Base-by-base conservation (phyloP, 2,888 invertebrate species). In the Shargacucullia verbasci region DNA sequence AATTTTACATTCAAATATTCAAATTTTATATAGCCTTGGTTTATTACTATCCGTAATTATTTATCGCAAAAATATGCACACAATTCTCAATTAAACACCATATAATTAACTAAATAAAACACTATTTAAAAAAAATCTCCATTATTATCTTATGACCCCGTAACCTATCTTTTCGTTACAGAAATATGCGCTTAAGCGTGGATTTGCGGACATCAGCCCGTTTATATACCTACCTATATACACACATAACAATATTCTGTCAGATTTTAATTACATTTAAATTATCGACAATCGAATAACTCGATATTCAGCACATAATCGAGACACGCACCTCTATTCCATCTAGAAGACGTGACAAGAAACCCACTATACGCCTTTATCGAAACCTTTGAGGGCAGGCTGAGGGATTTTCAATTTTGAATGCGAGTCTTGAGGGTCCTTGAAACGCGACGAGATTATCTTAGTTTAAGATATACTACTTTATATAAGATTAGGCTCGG, bases 371-470 rank as follows among this genome's bases (percentile, higher is more conserved):
- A 69, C 59, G 70, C 57, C 77, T 73, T 73, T 81, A 78, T 69
- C 70, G 67, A 74, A 72, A 74, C 81, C 81, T 81, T 79, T 75
- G 76, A 81, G 70, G 64, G 70, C 70, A 65, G 69, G 68, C 60
- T 49, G 63, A 79, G 49, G 57, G 71, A 78, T 79, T 82, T 81
- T 78, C 79, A 81, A 82, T 82, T 81, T 81, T 73, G 78, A 79
- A 70, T 79, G 70, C 69, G 79, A 79, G 76, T 81, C 75, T 73
- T 55, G 70, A 81, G 74, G 70, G 73, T 69, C 69, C 72, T 70
- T 65, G 63, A 67, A 65, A 80, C 82, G 81, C 79, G 78, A 56
- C 58, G 53, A 69, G 79, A 75, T 79, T 80, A 74, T 59, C 47
- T 65, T 46, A 63, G 66, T 62, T 61, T 33, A 46, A 39, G 40